Evolutionary conservation across 2,888 invertebrate species (phyloP).

Genomic region (Lasioglossum marginatum): DNA sequence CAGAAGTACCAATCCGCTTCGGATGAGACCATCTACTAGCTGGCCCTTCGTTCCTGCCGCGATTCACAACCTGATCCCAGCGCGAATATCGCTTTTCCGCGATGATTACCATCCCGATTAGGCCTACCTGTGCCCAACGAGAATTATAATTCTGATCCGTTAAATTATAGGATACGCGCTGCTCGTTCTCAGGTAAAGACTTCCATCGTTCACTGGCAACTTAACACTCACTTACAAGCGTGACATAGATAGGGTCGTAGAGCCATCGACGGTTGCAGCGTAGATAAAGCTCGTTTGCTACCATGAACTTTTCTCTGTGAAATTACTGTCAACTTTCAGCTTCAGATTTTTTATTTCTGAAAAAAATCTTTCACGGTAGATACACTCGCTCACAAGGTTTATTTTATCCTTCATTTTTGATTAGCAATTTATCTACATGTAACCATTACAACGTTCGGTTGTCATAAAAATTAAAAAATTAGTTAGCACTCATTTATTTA

Average conservation of each 20-base stretch:
- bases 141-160: constrained; percentile 26
- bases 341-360: not conserved
- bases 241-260: not conserved
- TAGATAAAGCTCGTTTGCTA: not conserved
- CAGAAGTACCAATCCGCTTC: constrained; percentile 67
- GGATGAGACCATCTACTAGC: constrained; percentile 59
- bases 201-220: constrained; percentile 11
- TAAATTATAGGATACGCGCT: constrained; percentile 4
- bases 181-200: not conserved
- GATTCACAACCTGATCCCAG: constrained; percentile 29
- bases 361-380: not conserved
- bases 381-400: not conserved
- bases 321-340: not conserved
- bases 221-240: constrained; percentile 40
- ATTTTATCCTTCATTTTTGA: not conserved
- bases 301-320: not conserved
- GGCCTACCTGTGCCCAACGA: not conserved
- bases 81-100: constrained; percentile 16
- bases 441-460: not conserved
- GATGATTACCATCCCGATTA: constrained; percentile 12
- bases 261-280: not conserved
- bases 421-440: not conserved
- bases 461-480: not conserved
- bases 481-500: not conserved
- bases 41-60: constrained; percentile 40